Evolutionary conservation across 2,113 vertebrate species (phyloP).

Genomic region (Siniperca knerii): DNA sequence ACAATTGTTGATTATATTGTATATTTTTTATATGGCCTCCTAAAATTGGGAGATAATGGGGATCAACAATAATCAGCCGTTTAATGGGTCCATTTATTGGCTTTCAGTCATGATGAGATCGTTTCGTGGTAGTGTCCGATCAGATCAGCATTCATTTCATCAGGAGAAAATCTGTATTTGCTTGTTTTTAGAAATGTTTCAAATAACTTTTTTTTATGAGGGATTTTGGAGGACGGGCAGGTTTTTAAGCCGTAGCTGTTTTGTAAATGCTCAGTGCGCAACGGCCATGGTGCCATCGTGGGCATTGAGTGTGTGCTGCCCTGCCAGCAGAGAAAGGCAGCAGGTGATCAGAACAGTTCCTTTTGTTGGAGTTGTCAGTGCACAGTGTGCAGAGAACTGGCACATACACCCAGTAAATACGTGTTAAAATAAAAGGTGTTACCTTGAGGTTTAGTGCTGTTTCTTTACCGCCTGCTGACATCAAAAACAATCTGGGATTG

Average conservation of each 20-base stretch:
- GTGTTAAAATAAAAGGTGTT: neutral
- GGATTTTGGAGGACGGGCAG: neutral
- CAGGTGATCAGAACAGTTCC: neutral
- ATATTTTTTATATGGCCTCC: too few species aligned
- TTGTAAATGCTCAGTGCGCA: constrained; percentile 4
- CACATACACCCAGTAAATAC: neutral
- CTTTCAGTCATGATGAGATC: neutral
- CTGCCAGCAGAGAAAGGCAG: constrained; percentile 12
- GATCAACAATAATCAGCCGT: neutral
- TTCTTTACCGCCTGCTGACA: neutral
- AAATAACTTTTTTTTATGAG: neutral
- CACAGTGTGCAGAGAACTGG: neutral
- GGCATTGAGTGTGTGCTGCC: neutral
- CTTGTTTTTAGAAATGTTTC: neutral
- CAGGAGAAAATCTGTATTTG: too few species aligned
- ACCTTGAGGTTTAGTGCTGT: neutral
- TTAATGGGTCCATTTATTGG: neutral
- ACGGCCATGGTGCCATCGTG: too few species aligned
- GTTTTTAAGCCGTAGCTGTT: neutral
- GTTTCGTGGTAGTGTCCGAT: too few species aligned
- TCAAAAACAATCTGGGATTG: constrained; percentile 21
- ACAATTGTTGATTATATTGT: neutral
- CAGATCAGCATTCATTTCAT: neutral
- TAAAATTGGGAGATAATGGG: neutral
- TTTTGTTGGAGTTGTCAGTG: neutral